phyloP scores from a whole-genome alignment of 2,888 invertebrate genomes.

The Saturnia pavonia region DNA sequence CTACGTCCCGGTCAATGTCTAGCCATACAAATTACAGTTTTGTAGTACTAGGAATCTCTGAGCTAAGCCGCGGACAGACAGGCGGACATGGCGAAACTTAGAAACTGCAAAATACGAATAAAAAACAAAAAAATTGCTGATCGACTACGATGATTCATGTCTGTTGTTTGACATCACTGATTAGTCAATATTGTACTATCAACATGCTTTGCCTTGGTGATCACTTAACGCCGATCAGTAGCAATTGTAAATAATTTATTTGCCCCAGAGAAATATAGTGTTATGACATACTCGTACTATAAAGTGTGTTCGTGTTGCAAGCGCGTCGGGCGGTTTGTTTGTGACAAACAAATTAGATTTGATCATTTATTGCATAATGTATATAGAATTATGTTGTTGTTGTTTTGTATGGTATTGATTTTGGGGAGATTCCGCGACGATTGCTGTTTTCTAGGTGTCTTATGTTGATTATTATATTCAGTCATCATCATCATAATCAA shows the following conservation, averaged over 20 bases:
- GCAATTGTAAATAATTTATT: background rate
- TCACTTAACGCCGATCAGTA: slow-evolving; percentile 15
- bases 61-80: too few species aligned
- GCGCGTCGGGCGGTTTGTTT: slow-evolving; percentile 13
- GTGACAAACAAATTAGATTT: slow-evolving; percentile 4
- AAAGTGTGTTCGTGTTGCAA: background rate
- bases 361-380: slow-evolving; percentile 13
- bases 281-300: background rate
- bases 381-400: background rate
- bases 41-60: too few species aligned
- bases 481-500: too few species aligned
- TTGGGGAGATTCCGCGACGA: background rate
- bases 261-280: background rate
- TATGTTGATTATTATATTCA: background rate
- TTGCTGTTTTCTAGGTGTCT: background rate
- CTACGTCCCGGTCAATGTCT: too few species aligned
- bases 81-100: too few species aligned
- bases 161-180: background rate
- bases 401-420: background rate
- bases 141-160: too few species aligned
- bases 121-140: too few species aligned
- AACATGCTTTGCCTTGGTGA: slow-evolving; percentile 11
- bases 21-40: too few species aligned
- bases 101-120: too few species aligned
- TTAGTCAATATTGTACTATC: background rate